Conservation (phyloP, 1,140 invertebrate genomes). For the Philopotamus ludificatus region DNA sequence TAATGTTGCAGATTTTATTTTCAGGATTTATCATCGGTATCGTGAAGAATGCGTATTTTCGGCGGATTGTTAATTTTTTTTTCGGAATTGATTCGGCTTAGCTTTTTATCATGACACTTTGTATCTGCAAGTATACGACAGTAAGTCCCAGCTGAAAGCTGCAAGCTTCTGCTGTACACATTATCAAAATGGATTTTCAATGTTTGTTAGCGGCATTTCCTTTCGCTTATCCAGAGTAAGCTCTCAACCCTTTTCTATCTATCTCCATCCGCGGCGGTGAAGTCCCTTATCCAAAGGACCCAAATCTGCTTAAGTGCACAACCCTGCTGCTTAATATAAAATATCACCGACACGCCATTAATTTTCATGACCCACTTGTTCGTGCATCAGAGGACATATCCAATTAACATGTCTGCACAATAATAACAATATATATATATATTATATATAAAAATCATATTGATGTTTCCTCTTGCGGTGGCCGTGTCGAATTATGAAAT, state of each 20-base stretch:
- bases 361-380: neutral
- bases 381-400: neutral
- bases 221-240: conserved; percentile 16
- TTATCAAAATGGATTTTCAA: conserved; percentile 30
- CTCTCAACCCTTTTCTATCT: conserved; percentile 15
- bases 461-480: neutral
- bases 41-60: neutral
- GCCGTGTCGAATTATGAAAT: neutral
- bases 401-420: no score
- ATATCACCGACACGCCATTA: neutral
- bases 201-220: conserved; percentile 20
- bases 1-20: neutral
- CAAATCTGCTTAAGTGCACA: conserved; percentile 8
- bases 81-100: no score
- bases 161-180: conserved; percentile 16
- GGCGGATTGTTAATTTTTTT: no score
- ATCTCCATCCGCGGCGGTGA: neutral
- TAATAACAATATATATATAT: no score
- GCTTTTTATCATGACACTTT: no score
- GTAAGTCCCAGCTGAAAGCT: neutral
- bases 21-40: neutral
- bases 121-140: no score
- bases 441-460: no score
- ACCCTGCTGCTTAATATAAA: neutral
- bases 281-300: neutral